phyloP scores from a whole-genome alignment of 2,113 vertebrate genomes.

The Dolichallabes microphthalmus region DNA sequence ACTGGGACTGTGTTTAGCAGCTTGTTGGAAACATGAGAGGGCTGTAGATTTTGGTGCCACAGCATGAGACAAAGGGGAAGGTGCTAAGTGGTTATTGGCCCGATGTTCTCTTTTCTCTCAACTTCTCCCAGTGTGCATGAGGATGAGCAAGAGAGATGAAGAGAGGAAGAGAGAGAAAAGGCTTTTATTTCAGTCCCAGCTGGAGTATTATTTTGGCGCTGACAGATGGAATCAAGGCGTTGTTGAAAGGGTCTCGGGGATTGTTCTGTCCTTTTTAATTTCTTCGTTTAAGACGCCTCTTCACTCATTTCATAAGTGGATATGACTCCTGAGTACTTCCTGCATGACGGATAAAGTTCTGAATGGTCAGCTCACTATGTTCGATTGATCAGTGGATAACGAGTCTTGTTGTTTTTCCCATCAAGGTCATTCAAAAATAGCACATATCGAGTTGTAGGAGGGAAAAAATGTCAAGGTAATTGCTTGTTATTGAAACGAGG shows the following conservation, averaged over 20 bases:
- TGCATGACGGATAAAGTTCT: not conserved
- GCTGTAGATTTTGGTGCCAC: slow-evolving; percentile 36
- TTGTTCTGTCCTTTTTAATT: slow-evolving; percentile 52
- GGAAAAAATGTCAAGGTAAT: not conserved
- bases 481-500: not conserved
- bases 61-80: slow-evolving; percentile 36
- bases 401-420: not conserved
- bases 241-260: slow-evolving; percentile 37
- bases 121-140: slow-evolving; percentile 7
- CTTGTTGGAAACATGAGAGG: slow-evolving; percentile 48
- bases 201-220: slow-evolving; percentile 45
- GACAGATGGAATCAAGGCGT: slow-evolving; percentile 51
- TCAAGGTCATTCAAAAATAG: not conserved
- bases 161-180: not conserved
- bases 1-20: slow-evolving; percentile 51
- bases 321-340: not conserved
- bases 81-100: slow-evolving; percentile 52
- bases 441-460: not conserved
- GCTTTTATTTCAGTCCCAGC: slow-evolving; percentile 15
- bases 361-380: not conserved
- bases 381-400: slow-evolving; percentile 9
- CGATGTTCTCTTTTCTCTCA: slow-evolving; percentile 50
- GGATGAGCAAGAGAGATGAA: not conserved
- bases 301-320: not conserved
- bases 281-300: slow-evolving; percentile 30